phyloP scores from a whole-genome alignment of 1,140 invertebrate genomes.

The Bombus pyrosoma region DNA sequence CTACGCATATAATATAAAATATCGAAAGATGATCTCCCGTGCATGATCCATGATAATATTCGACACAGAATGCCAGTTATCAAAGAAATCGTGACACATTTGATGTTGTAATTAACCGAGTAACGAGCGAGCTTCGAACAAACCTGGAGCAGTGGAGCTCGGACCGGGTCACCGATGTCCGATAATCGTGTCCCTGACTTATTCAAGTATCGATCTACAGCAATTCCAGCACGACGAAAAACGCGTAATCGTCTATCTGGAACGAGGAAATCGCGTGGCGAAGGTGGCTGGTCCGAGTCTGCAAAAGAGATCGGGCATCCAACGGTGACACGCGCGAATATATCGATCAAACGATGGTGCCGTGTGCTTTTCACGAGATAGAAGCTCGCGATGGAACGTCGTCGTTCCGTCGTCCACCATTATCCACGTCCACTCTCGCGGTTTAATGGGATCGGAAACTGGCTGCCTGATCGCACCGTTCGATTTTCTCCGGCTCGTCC shows the following conservation, averaged over 20 bases:
- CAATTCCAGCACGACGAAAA: slow-evolving; percentile 18
- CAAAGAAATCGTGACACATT: not conserved
- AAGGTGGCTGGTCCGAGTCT: not conserved
- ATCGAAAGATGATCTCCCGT: not conserved
- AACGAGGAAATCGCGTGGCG: not conserved
- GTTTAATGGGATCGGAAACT: slow-evolving; percentile 66
- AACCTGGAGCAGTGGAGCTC: not conserved
- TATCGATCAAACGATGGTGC: slow-evolving; percentile 49
- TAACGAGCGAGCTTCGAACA: not conserved
- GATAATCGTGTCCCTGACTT: slow-evolving; percentile 3
- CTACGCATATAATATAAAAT: not conserved
- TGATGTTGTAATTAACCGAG: slow-evolving; percentile 18
- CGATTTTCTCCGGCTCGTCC: slow-evolving; percentile 56
- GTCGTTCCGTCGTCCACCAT: slow-evolving; percentile 48
- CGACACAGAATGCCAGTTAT: not conserved
- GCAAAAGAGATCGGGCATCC: slow-evolving; percentile 22
- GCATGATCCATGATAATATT: not conserved
- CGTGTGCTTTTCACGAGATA: slow-evolving; percentile 23
- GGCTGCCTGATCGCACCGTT: slow-evolving; percentile 43
- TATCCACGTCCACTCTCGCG: slow-evolving; percentile 36
- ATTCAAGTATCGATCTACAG: not conserved
- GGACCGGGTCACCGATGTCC: too few relatives aligned
- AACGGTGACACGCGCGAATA: slow-evolving; percentile 37
- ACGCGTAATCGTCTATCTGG: not conserved
- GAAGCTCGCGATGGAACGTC: slow-evolving; percentile 31